A percentile compares a stretch with the other conserved stretches of the same genome.
These are phyloP conservation scores for Noctua comes DNA, from an alignment of 2,888 invertebrate genomes.

Conservation along the genomic window DNA sequence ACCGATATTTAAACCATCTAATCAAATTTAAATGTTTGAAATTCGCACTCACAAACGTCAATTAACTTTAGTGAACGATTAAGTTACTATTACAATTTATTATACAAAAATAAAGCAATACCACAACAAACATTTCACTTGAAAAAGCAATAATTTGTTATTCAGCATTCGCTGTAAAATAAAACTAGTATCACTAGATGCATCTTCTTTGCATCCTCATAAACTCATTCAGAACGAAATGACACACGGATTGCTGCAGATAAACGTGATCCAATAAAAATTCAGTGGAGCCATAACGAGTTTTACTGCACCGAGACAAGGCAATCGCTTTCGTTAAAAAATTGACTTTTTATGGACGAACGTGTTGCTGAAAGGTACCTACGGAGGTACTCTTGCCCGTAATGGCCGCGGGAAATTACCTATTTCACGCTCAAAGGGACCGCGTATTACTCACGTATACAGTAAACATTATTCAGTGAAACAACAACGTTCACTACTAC, in stretches of 20 bases:
- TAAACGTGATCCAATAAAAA: slow-evolving; percentile 71
- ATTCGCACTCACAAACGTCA: not conserved
- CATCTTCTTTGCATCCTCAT: slow-evolving; percentile 25
- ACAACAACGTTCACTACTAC: slow-evolving; percentile 63
- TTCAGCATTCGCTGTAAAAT: not conserved
- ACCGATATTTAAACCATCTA: not conserved
- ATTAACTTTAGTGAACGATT: not conserved
- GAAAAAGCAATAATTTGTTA: not conserved
- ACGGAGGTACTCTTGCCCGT: slow-evolving; percentile 69
- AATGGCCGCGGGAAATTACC: slow-evolving; percentile 79
- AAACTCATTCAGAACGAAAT: slow-evolving; percentile 36
- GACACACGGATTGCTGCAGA: slow-evolving; percentile 51
- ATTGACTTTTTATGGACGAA: slow-evolving; percentile 70
- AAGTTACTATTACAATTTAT: not conserved
- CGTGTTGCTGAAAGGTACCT: slow-evolving; percentile 67
- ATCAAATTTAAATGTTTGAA: not conserved
- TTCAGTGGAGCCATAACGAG: slow-evolving; percentile 53
- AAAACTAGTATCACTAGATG: slow-evolving; percentile 1
- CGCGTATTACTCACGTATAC: slow-evolving; percentile 73
- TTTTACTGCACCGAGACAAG: slow-evolving; percentile 65
- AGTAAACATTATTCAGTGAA: slow-evolving; percentile 68
- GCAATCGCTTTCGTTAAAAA: slow-evolving; percentile 69
- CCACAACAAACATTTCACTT: not conserved
- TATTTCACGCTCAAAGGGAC: slow-evolving; percentile 77
- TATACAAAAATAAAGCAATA: not conserved